Evolutionary conservation across 2,888 invertebrate species (phyloP), one percentile per base, ranked within the genome.

Genomic region (Ophion costatus): DNA sequence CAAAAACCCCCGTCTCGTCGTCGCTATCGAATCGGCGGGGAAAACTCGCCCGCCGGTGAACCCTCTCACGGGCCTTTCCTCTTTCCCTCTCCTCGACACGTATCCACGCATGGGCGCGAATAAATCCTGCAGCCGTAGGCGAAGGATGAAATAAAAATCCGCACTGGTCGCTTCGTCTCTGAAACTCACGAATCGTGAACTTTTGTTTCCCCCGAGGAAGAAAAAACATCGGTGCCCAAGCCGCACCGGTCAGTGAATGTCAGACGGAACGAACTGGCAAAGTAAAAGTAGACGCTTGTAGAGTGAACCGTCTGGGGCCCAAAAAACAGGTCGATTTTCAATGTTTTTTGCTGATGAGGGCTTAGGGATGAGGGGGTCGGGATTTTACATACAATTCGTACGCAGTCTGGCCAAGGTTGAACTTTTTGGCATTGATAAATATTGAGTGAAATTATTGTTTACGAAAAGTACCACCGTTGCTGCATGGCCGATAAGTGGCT

Each of bases 11-110:
- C 77, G 80, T 77, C 83, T 82, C 80, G 81, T 83, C 82, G 77
- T 69, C 75, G 66, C 75, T 80, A 74, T 82, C 82, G 84, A 84
- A 84, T 86, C 83, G 87, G 82, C 80, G 80, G 78, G 84, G 80
- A 83, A 87, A 86, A 83, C 78, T 85, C 83, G 63, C 80, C 56
- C 67, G 66, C 66, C 56, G 38, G 17, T 38, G 22, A 67, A 67
- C 57, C 56, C 82, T 66, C 74, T 69, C 73, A 45, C 61, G 61
- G 75, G 78, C 78, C 63, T 67, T 73, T 71, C 76, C 81, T 70
- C 71, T 78, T 73, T 76, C 57, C 64, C 87, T 82, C 87, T 86
- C 86, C 86, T 87, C 88, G 89, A 87, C 17, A 17, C n/a, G 11
- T 61, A 71, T 38, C 11, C 61, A 33, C 74, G 17, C 61, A 38